Base-by-base conservation (phyloP, 2,797 vertebrate genomes). In the Cygnus olor region DNA sequence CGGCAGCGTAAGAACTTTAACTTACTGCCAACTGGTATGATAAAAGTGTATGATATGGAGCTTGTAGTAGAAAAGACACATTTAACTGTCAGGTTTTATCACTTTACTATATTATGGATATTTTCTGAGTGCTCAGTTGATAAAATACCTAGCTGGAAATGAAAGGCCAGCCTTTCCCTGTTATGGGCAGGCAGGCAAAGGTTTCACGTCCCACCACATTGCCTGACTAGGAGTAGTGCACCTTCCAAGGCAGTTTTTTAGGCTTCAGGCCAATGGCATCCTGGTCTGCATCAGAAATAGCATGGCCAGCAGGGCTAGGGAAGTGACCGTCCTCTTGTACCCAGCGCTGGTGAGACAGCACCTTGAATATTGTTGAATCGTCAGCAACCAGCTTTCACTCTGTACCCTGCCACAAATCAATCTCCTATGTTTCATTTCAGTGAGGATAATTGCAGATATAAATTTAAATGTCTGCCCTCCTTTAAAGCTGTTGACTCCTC, bases 401-500 rank as follows among this genome's bases (percentile, higher is more conserved):
- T 49, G 11, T n/a, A 53, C n/a, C 34, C 49, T 65, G 61, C 40
- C 68, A 20, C 40, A 79, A 49, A 30, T 21, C 3, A 2, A 56
- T 69, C 73, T 72, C 80, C 63, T 78, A 9, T 54, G 68, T 54
- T 81, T 93, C 86, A 81, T 66, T 79, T 88, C 51, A 53, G 42
- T 58, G 85, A 51, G 40, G 61, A 74, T 79, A 88, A 88, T 86
- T 84, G 56, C 63, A 90, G 63, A 51, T 81, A 47, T 36, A 88
- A 72, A 79, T 94, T 74, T 38, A 76, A 84, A 34, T 54, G 47
- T 40, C 88, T 84, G 54, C 27, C 32, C 24, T 86, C 51, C 90
- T 89, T 86, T 60, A 84, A 88, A 95, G 27, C 64, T 90, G 58
- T 81, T 84, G 71, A 87, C 36, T 94, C 14, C 38, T 77, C 66